phyloP scores from a whole-genome alignment of 1,140 invertebrate species.

The Drosophila tani region DNA sequence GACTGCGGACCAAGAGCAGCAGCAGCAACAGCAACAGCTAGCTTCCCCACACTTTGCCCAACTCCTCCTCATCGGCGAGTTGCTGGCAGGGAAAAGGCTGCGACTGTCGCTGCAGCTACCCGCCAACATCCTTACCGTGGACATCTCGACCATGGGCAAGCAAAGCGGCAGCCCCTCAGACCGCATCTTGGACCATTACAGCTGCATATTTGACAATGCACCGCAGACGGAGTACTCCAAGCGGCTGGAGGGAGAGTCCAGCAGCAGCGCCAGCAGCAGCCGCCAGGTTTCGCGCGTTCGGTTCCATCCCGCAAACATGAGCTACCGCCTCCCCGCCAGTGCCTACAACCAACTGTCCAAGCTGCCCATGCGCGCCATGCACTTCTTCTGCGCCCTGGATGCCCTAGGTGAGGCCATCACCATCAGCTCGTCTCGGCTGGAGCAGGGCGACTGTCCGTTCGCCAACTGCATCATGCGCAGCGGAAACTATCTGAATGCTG shows the following conservation, averaged over 20 bases:
- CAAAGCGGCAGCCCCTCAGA: conserved; percentile 57
- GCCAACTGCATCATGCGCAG: conserved; percentile 72
- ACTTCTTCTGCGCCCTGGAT: conserved; percentile 78
- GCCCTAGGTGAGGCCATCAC: conserved; percentile 61
- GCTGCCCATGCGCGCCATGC: conserved; percentile 63
- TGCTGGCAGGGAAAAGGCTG: conserved; percentile 37
- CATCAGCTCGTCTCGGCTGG: conserved; percentile 51
- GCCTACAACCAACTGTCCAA: conserved; percentile 76
- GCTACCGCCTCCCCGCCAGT: conserved; percentile 65
- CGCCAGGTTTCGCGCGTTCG: conserved; percentile 61
- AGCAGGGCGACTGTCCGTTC: conserved; percentile 73
- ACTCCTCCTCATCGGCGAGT: conserved; percentile 64
- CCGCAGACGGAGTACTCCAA: conserved; percentile 80
- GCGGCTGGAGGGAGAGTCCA: conserved; percentile 65
- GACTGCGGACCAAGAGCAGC: conserved; percentile 8
- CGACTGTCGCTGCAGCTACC: conserved; percentile 60
- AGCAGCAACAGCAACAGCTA: conserved; percentile 39
- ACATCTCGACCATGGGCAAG: conserved; percentile 58
- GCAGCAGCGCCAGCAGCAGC: conserved; percentile 40
- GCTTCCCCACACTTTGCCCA: conserved; percentile 71
- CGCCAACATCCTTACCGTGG: conserved; percentile 74
- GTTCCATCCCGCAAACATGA: conserved; percentile 79
- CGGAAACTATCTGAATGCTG: conserved; percentile 75
- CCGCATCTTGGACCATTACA: conserved; percentile 78
- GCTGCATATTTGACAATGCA: conserved; percentile 78